Evolutionary conservation across 2,888 invertebrate genomes (phyloP).

Genomic region (Mellilla xanthometata): DNA sequence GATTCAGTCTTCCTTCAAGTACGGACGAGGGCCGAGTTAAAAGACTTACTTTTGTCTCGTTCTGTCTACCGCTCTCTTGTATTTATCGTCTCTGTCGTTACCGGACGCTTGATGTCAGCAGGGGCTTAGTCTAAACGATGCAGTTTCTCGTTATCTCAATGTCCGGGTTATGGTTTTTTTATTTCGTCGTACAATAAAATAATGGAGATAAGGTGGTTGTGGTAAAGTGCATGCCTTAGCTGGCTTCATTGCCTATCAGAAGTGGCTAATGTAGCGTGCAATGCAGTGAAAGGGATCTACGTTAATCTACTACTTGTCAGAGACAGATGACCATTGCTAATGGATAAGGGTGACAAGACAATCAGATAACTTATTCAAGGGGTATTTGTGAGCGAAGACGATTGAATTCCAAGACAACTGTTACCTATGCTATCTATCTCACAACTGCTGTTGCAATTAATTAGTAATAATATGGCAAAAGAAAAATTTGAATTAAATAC

Average conservation of each 20-base stretch:
- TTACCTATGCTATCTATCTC: no score
- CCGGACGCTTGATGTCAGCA: slow-evolving; percentile 42
- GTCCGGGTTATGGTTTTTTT: slow-evolving; percentile 45
- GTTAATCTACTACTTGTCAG: slow-evolving; percentile 32
- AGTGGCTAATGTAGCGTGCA: slow-evolving; percentile 28
- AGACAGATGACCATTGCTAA: slow-evolving; percentile 27
- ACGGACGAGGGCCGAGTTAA: slow-evolving; percentile 37
- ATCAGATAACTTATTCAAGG: slow-evolving; percentile 19
- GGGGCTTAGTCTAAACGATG: slow-evolving; percentile 50
- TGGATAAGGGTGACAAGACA: slow-evolving; percentile 22
- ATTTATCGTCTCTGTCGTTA: slow-evolving; percentile 45
- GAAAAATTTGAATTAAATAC: no score
- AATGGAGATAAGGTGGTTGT: slow-evolving; percentile 34
- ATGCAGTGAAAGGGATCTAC: slow-evolving; percentile 26
- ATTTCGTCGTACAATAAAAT: slow-evolving; percentile 36
- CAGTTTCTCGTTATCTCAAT: slow-evolving; percentile 56
- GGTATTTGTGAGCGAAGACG: slow-evolving; percentile 5
- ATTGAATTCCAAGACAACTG: slow-evolving; percentile 13
- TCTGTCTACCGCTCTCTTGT: slow-evolving; percentile 39
- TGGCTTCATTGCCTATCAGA: slow-evolving; percentile 26
- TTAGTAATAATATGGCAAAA: no score
- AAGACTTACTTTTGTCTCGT: slow-evolving; percentile 43
- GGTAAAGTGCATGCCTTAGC: slow-evolving; percentile 30
- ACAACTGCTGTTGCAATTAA: no score
- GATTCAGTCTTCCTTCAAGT: slow-evolving; percentile 51